Conservation (phyloP, 2,888 invertebrate species). For the Volucella zonaria region DNA sequence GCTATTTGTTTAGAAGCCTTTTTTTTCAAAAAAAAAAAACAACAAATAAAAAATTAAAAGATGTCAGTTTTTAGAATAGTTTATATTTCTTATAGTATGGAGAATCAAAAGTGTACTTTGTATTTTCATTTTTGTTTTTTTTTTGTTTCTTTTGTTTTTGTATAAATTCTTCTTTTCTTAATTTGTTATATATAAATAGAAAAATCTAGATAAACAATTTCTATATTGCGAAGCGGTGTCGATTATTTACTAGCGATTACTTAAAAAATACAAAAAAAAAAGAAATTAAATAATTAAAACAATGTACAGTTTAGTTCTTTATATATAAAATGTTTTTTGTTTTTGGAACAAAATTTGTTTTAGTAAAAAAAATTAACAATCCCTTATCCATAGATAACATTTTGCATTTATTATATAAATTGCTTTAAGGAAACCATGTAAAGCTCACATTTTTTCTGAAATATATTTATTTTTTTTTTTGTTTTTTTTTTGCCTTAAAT, state of each 20-base stretch:
- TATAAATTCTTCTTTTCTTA: constrained; percentile 16
- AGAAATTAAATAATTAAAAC: neutral
- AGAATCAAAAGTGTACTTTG: constrained; percentile 44
- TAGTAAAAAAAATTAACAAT: constrained; percentile 52
- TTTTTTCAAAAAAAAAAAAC: constrained; percentile 56
- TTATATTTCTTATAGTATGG: constrained; percentile 60
- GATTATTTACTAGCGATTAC: constrained; percentile 64
- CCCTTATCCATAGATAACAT: constrained; percentile 58
- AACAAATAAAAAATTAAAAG: constrained; percentile 60
- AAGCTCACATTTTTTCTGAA: constrained; percentile 78
- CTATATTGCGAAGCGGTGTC: constrained; percentile 67
- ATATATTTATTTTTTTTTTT: constrained; percentile 29
- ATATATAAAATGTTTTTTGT: constrained; percentile 13
- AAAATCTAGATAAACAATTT: constrained; percentile 41
- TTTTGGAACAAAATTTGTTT: constrained; percentile 2
- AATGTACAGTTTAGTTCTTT: constrained; percentile 21
- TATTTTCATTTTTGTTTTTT: constrained; percentile 18
- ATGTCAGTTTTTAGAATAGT: constrained; percentile 4
- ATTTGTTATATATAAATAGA: constrained; percentile 26
- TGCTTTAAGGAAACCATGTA: constrained; percentile 79
- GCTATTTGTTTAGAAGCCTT: neutral
- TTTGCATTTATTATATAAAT: constrained; percentile 58
- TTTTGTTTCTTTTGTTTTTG: constrained; percentile 7
- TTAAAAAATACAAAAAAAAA: constrained; percentile 49
- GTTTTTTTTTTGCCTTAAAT: constrained; percentile 43